Evolutionary conservation across 2,113 vertebrate genomes (phyloP).

Genomic region (Vireo altiloquus): DNA sequence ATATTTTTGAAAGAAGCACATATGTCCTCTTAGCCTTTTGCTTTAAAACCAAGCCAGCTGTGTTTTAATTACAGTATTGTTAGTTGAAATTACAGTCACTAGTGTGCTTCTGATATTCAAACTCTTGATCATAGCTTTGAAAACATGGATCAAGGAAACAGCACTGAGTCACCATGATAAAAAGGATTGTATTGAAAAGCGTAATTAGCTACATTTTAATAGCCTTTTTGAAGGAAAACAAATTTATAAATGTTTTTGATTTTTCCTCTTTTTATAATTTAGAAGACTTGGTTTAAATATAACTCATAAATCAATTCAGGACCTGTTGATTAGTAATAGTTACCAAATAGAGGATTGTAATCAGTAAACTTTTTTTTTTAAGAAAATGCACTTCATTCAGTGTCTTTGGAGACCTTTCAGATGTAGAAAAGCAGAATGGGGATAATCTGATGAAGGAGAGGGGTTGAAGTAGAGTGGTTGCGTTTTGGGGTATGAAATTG

Average conservation of each 20-base stretch:
- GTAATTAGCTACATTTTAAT: slow-evolving; percentile 60
- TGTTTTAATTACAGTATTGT: slow-evolving; percentile 52
- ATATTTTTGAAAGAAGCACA: not conserved
- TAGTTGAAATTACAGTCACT: slow-evolving; percentile 54
- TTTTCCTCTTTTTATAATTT: slow-evolving; percentile 4
- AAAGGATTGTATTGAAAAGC: slow-evolving; percentile 54
- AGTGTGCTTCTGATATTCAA: slow-evolving; percentile 59
- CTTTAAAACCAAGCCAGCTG: slow-evolving; percentile 26
- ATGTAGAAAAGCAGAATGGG: not conserved
- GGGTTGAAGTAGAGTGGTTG: not conserved
- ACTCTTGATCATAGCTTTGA: slow-evolving; percentile 64
- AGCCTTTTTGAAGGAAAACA: slow-evolving; percentile 18
- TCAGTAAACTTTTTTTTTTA: not conserved
- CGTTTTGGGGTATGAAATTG: not conserved
- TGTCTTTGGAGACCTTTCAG: not conserved
- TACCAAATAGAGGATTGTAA: not conserved
- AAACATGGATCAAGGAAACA: slow-evolving; percentile 62
- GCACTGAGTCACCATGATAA: slow-evolving; percentile 54
- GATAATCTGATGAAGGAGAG: not conserved
- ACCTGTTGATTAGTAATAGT: slow-evolving; percentile 34
- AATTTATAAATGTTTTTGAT: not conserved
- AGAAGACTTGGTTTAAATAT: slow-evolving; percentile 37
- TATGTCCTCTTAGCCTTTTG: slow-evolving; percentile 29
- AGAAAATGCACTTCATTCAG: not conserved
- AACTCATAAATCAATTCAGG: slow-evolving; percentile 32